Conservation (phyloP, 2,113 vertebrate species). For the Solea solea region DNA sequence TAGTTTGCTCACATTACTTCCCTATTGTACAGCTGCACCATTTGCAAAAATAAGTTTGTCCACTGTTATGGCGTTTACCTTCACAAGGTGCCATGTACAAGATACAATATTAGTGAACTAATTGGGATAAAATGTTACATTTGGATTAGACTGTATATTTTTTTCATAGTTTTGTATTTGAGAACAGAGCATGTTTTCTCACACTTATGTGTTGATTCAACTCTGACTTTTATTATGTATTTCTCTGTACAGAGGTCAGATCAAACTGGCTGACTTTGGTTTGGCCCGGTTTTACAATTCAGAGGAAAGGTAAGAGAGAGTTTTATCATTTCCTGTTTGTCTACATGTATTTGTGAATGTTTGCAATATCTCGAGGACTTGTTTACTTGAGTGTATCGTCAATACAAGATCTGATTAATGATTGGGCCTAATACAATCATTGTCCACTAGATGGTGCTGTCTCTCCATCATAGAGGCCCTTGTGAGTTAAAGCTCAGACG, state of each 20-base stretch:
- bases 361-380: neutral
- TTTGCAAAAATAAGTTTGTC: neutral
- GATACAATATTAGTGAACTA: neutral
- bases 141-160: too few species aligned
- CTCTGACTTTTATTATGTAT: neutral
- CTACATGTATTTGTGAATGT: neutral
- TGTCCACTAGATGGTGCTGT: conserved; percentile 64
- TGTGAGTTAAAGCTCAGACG: neutral
- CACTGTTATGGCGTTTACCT: neutral
- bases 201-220: neutral
- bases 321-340: neutral
- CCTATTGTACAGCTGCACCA: neutral
- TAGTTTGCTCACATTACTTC: neutral
- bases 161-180: too few species aligned
- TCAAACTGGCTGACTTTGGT: conserved; percentile 97
- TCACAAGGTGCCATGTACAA: neutral
- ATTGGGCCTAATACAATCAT: neutral
- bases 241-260: conserved; percentile 88
- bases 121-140: neutral
- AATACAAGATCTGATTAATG: neutral
- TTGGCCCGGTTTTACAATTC: conserved; percentile 97
- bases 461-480: neutral
- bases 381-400: neutral
- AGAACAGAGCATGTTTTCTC: too few species aligned
- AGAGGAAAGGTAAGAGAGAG: conserved; percentile 92